Evolutionary conservation across 2,888 invertebrate genomes (phyloP).

Genomic region (Neoascia interrupta): DNA sequence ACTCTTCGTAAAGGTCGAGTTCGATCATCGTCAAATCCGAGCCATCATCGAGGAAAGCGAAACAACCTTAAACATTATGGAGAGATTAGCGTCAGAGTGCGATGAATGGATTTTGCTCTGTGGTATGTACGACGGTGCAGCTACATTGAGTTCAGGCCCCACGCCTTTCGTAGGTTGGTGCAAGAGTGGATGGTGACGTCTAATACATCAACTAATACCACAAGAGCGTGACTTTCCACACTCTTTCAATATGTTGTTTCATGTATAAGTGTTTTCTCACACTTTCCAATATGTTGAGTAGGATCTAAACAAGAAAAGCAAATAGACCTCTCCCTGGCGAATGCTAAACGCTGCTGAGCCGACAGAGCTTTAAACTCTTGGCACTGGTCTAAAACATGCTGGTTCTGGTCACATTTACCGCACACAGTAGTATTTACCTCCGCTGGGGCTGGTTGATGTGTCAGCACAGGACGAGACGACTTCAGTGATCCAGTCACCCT

Average conservation of each 20-base stretch:
- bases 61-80: background rate
- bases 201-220: background rate
- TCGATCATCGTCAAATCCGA: background rate
- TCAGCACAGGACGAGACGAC: background rate
- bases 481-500: no score
- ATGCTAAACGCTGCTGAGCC: background rate
- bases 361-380: slow-evolving; percentile 1
- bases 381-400: background rate
- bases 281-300: slow-evolving; percentile 7
- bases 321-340: background rate
- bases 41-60: slow-evolving; percentile 15
- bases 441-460: background rate
- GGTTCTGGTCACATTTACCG: background rate
- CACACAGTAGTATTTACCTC: background rate
- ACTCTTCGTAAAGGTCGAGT: slow-evolving; percentile 4
- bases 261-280: slow-evolving; percentile 1
- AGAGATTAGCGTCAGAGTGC: background rate
- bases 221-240: no score
- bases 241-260: no score
- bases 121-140: background rate
- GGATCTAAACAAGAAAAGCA: slow-evolving; percentile 3
- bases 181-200: background rate
- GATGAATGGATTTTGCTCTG: background rate
- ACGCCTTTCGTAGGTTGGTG: background rate
- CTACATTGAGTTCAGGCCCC: background rate